Percentiles rank a stretch among this genome's conserved stretches.
phyloP scores from a whole-genome alignment of 2,888 invertebrate genomes.

The Caradrina clavipalpis region DNA sequence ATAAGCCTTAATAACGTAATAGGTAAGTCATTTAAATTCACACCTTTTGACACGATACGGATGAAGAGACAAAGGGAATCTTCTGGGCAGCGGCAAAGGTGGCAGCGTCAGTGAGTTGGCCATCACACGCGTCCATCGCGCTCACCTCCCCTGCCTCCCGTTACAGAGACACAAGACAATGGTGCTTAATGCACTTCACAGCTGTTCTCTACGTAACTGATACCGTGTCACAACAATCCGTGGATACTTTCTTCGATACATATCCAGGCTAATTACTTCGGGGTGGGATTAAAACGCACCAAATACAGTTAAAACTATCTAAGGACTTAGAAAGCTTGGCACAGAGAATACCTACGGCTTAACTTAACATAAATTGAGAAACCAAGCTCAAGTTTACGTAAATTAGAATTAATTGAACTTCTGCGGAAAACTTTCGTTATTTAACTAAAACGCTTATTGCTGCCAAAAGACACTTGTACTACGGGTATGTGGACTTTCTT shows the following conservation, averaged over 20 bases:
- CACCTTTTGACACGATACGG: constrained; percentile 87
- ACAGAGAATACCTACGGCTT: constrained; percentile 15
- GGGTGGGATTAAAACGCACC: neutral
- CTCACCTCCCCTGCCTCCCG: constrained; percentile 66
- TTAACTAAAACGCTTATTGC: constrained; percentile 22
- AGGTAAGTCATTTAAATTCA: constrained; percentile 40
- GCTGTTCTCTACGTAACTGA: constrained; percentile 53
- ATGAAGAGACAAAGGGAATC: constrained; percentile 81
- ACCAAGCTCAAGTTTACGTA: constrained; percentile 12
- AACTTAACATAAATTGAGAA: constrained; percentile 23
- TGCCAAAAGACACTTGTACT: constrained; percentile 35
- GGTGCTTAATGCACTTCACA: constrained; percentile 65
- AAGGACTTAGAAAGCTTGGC: constrained; percentile 30
- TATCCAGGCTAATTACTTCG: constrained; percentile 8
- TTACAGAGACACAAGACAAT: constrained; percentile 66
- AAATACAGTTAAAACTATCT: constrained; percentile 8
- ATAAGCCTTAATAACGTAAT: neutral
- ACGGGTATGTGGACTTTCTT: neutral
- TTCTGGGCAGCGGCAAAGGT: constrained; percentile 83
- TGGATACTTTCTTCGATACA: constrained; percentile 36
- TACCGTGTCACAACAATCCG: constrained; percentile 32
- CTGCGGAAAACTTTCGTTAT: constrained; percentile 15
- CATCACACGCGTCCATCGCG: constrained; percentile 88
- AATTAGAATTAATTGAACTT: constrained; percentile 18
- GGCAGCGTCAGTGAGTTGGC: constrained; percentile 86